phyloP scores from a whole-genome alignment of 2,113 vertebrate genomes.

The Sylvilagus bachmani region DNA sequence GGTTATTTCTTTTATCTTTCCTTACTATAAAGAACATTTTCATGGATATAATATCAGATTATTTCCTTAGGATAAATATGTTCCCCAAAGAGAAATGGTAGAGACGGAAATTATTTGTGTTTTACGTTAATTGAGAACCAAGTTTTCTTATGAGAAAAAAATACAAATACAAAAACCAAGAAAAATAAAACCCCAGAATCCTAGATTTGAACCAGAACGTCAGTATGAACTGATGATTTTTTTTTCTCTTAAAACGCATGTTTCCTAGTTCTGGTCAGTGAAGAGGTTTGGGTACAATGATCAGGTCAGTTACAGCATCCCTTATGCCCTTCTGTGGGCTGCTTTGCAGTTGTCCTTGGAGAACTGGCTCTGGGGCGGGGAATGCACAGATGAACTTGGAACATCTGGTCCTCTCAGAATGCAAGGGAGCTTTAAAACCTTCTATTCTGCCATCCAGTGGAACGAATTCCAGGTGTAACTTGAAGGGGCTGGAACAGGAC shows the following conservation, averaged over 20 bases:
- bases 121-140: conserved; percentile 50
- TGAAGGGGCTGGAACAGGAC: neutral
- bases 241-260: neutral
- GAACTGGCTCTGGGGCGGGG: neutral
- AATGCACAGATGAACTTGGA: neutral
- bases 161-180: neutral
- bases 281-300: neutral
- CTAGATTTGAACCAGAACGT: conserved; percentile 31
- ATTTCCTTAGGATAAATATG: conserved; percentile 52
- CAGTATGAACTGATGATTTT: neutral
- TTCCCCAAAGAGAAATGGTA: neutral
- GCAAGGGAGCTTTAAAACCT: neutral
- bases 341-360: neutral
- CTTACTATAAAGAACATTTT: neutral
- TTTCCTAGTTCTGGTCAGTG: conserved; percentile 40
- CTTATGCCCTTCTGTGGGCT: neutral
- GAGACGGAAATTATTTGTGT: neutral
- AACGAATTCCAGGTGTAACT: neutral
- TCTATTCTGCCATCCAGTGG: neutral
- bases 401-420: neutral
- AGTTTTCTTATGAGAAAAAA: conserved; percentile 25
- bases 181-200: conserved; percentile 25
- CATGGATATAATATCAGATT: neutral
- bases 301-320: neutral
- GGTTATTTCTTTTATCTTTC: neutral